Percentiles rank a stretch among this genome's conserved stretches.
These are phyloP conservation scores for Sthenelais limicola DNA, from an alignment of 2,888 invertebrate genomes.

Conservation along the genomic window DNA sequence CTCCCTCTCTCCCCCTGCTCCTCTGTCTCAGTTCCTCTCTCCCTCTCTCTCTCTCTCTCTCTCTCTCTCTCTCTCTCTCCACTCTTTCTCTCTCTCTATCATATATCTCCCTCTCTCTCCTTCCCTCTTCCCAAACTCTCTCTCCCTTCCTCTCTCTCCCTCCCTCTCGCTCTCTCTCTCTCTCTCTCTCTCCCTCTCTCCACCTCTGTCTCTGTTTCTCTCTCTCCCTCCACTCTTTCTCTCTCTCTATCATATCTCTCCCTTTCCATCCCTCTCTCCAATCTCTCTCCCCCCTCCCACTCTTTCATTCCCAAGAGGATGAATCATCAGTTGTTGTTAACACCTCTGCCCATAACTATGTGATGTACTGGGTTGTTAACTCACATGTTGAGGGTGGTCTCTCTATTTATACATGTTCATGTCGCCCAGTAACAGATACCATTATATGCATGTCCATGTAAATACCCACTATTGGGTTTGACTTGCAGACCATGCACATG, in stretches of 20 bases:
- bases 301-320: too few relatives aligned
- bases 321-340: too few relatives aligned
- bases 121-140: not conserved
- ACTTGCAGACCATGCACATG: too few relatives aligned
- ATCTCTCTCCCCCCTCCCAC: too few relatives aligned
- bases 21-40: not conserved
- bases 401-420: not conserved
- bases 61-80: not conserved
- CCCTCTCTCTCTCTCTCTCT: not conserved
- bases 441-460: too few relatives aligned
- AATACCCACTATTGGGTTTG: too few relatives aligned
- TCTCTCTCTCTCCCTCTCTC: too few relatives aligned
- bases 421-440: too few relatives aligned
- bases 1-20: not conserved
- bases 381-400: not conserved
- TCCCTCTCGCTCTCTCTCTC: not conserved
- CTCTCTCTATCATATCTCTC: too few relatives aligned
- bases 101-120: not conserved
- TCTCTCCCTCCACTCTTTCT: too few relatives aligned
- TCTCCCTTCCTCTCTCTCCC: slow-evolving; percentile 1
- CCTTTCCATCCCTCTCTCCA: too few relatives aligned
- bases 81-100: not conserved
- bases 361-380: not conserved
- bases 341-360: not conserved
- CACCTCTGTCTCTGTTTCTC: too few relatives aligned